Base-by-base conservation (phyloP, 2,888 invertebrate genomes). In the Venusia cambrica region DNA sequence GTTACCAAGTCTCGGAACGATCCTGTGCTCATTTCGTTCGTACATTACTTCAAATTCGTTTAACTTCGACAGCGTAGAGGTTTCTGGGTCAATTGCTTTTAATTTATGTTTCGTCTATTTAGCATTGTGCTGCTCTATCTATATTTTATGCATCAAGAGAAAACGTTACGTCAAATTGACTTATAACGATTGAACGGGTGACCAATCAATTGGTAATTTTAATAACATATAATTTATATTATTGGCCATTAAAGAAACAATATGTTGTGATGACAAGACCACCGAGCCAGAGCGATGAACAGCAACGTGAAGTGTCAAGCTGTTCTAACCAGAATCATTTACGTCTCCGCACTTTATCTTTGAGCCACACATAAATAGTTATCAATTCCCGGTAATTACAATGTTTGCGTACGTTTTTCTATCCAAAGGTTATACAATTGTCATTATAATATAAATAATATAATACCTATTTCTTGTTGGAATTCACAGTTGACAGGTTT, bases 1-100 rank as follows among this genome's bases (percentile, higher is more conserved):
- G 31, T 39, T 53, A 58, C 55, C 51, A 57, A 57, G 54, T 60
- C 54, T 49, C 48, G 22, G 44, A 58, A 46, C 51, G 49, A 49
- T 50, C 48, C 51, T 46, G 50, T 36, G 50, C 48, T 62, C 53
- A 57, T 62, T 59, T 57, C 38, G 42, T 54, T 42, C 41, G 43
- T 48, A 53, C 55, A 50, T 61, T 62, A 56, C 55, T 56, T 62
- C 57, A 56, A 60, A 62, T 56, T 59, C 54, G 53, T 51, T 62
- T 55, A 49, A 53, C 51, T 50, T 51, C 54, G 51, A 46, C 54
- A 62, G 51, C 47, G 51, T 46, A 48, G 49, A 51, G 50, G 51
- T 48, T 62, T 62, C 42, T 59, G 55, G 57, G 54, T 53, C 52
- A 62, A 59, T 60, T 48, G 44, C 41, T 38, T 30, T 31, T 40